phyloP scores from a whole-genome alignment of 2,888 invertebrate genomes.

The Malacosoma neustria region DNA sequence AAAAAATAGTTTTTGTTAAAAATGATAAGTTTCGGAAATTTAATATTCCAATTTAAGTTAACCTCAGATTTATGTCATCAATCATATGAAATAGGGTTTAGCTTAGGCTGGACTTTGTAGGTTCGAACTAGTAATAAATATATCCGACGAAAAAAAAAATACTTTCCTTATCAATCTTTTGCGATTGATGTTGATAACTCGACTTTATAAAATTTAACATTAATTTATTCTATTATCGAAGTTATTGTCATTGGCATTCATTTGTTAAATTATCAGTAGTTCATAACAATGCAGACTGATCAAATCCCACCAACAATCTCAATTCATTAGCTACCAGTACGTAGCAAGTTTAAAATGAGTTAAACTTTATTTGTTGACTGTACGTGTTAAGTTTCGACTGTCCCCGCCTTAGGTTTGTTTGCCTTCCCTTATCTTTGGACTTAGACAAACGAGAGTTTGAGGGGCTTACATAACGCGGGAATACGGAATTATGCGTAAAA shows the following conservation, averaged over 20 bases:
- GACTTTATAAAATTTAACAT: too few species aligned
- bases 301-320: slow-evolving; percentile 19
- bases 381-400: slow-evolving; percentile 22
- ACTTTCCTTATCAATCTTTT: too few species aligned
- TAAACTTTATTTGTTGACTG: slow-evolving; percentile 30
- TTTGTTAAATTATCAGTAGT: slow-evolving; percentile 10
- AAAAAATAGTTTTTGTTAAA: too few species aligned
- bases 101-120: too few species aligned
- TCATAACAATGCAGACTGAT: slow-evolving; percentile 17
- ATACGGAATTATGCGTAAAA: neutral
- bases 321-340: slow-evolving; percentile 35
- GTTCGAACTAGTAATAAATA: too few species aligned
- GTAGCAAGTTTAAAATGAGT: slow-evolving; percentile 27
- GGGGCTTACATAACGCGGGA: neutral
- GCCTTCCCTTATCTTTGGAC: slow-evolving; percentile 14
- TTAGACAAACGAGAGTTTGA: slow-evolving; percentile 7
- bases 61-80: too few species aligned
- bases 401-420: slow-evolving; percentile 12
- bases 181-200: too few species aligned
- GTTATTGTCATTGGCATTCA: neutral
- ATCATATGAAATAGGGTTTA: too few species aligned
- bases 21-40: too few species aligned
- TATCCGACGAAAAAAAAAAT: too few species aligned
- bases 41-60: too few species aligned
- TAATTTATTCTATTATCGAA: too few species aligned